Evolutionary conservation across 2,113 vertebrate genomes (phyloP).

Genomic region (Nesoenas mayeri): DNA sequence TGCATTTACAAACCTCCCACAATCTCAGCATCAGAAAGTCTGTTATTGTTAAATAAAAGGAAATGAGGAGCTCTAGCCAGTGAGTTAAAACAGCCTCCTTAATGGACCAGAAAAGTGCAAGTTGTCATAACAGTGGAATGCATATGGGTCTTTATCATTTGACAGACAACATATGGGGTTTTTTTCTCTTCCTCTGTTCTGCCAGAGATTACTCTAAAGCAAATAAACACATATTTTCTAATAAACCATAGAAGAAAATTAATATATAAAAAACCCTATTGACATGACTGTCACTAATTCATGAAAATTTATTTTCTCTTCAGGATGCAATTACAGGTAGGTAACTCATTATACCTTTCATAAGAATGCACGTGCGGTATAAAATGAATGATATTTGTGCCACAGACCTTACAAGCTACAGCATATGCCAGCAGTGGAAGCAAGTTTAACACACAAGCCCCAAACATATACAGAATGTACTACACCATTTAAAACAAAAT

Average conservation of each 20-base stretch:
- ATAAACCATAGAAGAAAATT: not conserved
- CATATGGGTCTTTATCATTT: not conserved
- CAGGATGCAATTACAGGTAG: not conserved
- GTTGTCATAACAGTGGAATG: not conserved
- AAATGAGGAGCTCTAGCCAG: not conserved
- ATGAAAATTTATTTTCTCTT: not conserved
- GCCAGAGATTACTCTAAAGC: not conserved
- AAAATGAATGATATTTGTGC: not conserved
- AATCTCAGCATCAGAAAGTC: not conserved
- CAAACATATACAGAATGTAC: not conserved
- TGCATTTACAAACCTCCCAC: not conserved
- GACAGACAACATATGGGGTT: not conserved
- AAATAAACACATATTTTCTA: not conserved
- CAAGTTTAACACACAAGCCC: not conserved
- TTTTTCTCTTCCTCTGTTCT: not conserved
- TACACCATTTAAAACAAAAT: not conserved
- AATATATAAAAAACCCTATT: not conserved
- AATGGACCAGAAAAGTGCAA: conserved; percentile 2
- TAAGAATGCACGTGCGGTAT: not conserved
- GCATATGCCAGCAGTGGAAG: not conserved
- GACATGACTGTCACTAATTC: not conserved
- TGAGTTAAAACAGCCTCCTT: not conserved
- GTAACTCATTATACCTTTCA: not conserved
- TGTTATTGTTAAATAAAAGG: not conserved
- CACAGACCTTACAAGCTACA: not conserved